Evolutionary conservation across 2,113 vertebrate genomes (phyloP).

Genomic region (Ptilonorhynchus violaceus): DNA sequence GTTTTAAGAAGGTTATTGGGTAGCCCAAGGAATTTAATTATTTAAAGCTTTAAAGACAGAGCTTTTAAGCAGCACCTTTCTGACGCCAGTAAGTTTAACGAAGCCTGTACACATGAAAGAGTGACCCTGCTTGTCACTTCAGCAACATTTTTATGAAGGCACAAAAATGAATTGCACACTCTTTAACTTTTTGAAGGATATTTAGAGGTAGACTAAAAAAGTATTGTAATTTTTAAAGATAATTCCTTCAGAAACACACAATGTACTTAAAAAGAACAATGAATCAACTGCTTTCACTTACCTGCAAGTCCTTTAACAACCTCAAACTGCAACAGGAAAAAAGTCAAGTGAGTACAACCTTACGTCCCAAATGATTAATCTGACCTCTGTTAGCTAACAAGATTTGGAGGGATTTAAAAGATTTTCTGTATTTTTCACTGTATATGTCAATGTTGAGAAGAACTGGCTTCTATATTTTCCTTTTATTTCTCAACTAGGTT

Average conservation of each 20-base stretch:
- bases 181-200: neutral
- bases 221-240: neutral
- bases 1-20: neutral
- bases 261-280: neutral
- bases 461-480: neutral
- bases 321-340: neutral
- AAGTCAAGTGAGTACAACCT: neutral
- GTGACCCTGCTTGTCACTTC: neutral
- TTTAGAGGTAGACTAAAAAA: neutral
- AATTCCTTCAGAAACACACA: neutral
- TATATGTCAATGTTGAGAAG: neutral
- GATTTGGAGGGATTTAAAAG: neutral
- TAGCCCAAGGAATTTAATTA: neutral
- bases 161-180: neutral
- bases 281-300: neutral
- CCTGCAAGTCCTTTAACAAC: neutral
- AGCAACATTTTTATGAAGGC: neutral
- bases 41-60: slow-evolving; percentile 17
- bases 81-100: neutral
- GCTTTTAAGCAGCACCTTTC: neutral
- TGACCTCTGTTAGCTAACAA: neutral
- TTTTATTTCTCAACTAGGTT: neutral
- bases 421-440: neutral
- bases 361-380: neutral
- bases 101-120: neutral